Evolutionary conservation across 2,888 invertebrate species (phyloP), one percentile per base, ranked within the genome.

Genomic region (Trichopria drosophilae): DNA sequence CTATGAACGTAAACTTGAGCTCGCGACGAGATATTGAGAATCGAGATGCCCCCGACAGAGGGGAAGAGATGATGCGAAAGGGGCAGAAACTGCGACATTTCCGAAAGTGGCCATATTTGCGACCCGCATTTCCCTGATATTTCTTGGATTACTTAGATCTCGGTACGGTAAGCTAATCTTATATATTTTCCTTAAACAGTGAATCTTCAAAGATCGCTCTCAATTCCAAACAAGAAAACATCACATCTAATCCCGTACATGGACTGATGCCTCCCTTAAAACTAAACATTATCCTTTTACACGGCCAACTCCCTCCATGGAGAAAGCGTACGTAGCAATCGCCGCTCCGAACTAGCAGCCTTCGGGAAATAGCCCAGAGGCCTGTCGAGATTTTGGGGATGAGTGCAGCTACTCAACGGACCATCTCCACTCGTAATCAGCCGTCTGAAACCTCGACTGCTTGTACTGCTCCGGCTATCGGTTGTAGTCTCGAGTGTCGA

Each of bases 61-160:
- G 44, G 51, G 24, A 43, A 34, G 6, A 37, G 32, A 35, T 15
- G 23, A 18, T 19, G 26, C 48, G 51, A 48, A n/a, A 29, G 44
- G 35, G 44, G 18, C 36, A 44, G 46, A 57, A 61, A 62, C 59
- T 60, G 60, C 55, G 55, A 59, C 62, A 65, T 65, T 61, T 65
- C 59, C 66, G 59, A 63, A 68, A 68, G 63, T 65, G 60, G 62
- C 61, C n/a, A n/a, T n/a, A n/a, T n/a, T n/a, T n/a, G n/a, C n/a
- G n/a, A n/a, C n/a, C n/a, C n/a, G n/a, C n/a, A n/a, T n/a, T n/a
- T n/a, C n/a, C n/a, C n/a, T n/a, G n/a, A n/a, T n/a, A n/a, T n/a
- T n/a, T n/a, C n/a, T n/a, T n/a, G n/a, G n/a, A n/a, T n/a, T n/a
- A n/a, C n/a, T n/a, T n/a, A n/a, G n/a, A n/a, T n/a, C n/a, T 24